A percentile compares a stretch with the other conserved stretches of the same genome.
Evolutionary conservation across 2,797 vertebrate species (phyloP).

Genomic region (Bovichtus variegatus): DNA sequence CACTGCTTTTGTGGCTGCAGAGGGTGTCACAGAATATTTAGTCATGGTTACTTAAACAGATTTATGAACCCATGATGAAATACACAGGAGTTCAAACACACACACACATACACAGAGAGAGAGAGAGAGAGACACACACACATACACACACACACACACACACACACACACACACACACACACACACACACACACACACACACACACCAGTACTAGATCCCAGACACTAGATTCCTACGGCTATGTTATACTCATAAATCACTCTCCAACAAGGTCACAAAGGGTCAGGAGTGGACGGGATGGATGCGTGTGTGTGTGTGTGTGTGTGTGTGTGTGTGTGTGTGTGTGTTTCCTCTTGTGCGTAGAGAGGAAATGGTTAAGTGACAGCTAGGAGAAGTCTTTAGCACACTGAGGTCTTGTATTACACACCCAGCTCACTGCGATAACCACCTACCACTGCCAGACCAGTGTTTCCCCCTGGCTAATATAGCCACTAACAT

Average conservation of each 20-base stretch:
- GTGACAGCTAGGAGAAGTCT: conserved; percentile 76
- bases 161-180: background rate
- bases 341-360: conserved; percentile 56
- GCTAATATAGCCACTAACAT: conserved; percentile 6
- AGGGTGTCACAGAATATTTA: conserved; percentile 35
- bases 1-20: background rate
- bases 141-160: background rate
- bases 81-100: conserved; percentile 22
- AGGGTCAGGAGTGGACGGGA: conserved; percentile 52
- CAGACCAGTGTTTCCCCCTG: conserved; percentile 6
- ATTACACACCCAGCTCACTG: conserved; percentile 59
- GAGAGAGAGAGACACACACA: conserved; percentile 4
- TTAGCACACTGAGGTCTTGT: conserved; percentile 69
- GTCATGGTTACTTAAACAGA: conserved; percentile 35
- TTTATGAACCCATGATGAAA: conserved; percentile 39
- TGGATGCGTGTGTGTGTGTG: conserved; percentile 57
- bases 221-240: conserved; percentile 55
- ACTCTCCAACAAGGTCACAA: conserved; percentile 64
- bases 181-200: background rate
- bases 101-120: conserved; percentile 1
- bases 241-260: conserved; percentile 73
- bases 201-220: conserved; percentile 17
- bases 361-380: conserved; percentile 76
- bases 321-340: conserved; percentile 26
- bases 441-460: conserved; percentile 27